Evolutionary conservation across 1,140 invertebrate genomes (phyloP), one percentile per base, ranked within the genome.

Genomic region (Amyelois transitella): DNA sequence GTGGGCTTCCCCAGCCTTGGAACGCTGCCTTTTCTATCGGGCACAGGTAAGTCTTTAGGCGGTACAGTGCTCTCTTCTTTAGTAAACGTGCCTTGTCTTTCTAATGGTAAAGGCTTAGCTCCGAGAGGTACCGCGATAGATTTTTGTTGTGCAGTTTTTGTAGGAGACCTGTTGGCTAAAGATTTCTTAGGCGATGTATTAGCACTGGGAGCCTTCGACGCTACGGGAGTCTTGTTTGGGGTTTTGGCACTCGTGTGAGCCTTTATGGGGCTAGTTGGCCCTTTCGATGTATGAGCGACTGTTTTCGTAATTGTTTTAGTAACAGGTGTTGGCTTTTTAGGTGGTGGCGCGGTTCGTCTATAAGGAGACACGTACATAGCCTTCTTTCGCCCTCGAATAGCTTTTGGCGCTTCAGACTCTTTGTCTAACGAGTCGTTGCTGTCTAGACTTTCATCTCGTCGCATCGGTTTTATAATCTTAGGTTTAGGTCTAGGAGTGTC

Each of bases 71-170:
- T 87, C 63, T 95, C 93, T 61, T 96, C 95, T 81, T 96, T 96
- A 0, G 94, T 95, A 75, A 97, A 97, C 0, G 96, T 97, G 18
- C 94, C 95, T 78, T 97, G 95, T 32, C 96, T 91, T 51, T 94
- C 93, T 6, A 94, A 72, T 1, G 91, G 87, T 50, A 82, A 43
- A 2, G 79, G 79, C 53, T 81, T 83, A 1, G 69, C 44, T 25
- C 55, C 58, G 2, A 75, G 62, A 0, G 81, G 71, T 4, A 69
- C 62, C 0, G 72, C 22, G 2, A 67, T 53, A 8, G 68, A 53
- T 48, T 68, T 81, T 55, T 78, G 67, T 32, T 66, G 75, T 44
- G 55, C 54, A 81, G 86, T 58, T 76, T 84, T 59, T 44, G 66
- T 55, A 55, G 72, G 75, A 1, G 75, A 73, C 60, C 68, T 73